A percentile compares a stretch with the other conserved stretches of the same genome.
Evolutionary conservation across 2,113 vertebrate genomes (phyloP).

Genomic region (Connochaetes taurinus): DNA sequence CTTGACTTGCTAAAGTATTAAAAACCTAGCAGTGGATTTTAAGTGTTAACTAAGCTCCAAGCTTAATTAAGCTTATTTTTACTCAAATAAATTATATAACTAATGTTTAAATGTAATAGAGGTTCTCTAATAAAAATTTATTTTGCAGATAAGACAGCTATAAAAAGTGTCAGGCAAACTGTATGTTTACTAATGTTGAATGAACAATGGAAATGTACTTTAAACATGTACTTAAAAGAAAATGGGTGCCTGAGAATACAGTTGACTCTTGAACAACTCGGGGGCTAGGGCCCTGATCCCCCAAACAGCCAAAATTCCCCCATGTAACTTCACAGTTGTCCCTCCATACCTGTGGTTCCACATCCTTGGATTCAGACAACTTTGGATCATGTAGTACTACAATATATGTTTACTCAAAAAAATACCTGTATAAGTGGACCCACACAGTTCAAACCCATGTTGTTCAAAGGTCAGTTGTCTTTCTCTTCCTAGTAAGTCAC

Average conservation of each 20-base stretch:
- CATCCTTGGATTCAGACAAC: background rate
- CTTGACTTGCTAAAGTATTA: constrained; percentile 31
- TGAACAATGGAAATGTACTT: constrained; percentile 45
- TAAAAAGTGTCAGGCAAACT: constrained; percentile 18
- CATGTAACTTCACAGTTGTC: background rate
- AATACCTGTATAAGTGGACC: background rate
- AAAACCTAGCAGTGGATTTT: constrained; percentile 15
- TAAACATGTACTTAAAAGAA: constrained; percentile 20
- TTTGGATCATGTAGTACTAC: background rate
- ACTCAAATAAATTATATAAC: constrained; percentile 10
- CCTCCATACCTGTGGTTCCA: background rate
- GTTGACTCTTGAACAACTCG: background rate
- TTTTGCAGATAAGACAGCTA: constrained; percentile 34
- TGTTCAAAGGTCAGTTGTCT: background rate
- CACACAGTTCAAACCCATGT: background rate
- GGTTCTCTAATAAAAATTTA: constrained; percentile 40
- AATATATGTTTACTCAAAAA: too few relatives aligned
- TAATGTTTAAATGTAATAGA: constrained; percentile 35
- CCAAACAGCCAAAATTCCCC: background rate
- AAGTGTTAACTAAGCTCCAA: constrained; percentile 31
- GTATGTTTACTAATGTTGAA: constrained; percentile 39
- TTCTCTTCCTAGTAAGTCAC: constrained; percentile 36
- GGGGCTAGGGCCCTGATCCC: background rate
- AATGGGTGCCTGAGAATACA: background rate
- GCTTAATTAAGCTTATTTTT: constrained; percentile 14